Conservation (phyloP, 2,797 vertebrate species). For the Ctenopoma kingsleyae region DNA sequence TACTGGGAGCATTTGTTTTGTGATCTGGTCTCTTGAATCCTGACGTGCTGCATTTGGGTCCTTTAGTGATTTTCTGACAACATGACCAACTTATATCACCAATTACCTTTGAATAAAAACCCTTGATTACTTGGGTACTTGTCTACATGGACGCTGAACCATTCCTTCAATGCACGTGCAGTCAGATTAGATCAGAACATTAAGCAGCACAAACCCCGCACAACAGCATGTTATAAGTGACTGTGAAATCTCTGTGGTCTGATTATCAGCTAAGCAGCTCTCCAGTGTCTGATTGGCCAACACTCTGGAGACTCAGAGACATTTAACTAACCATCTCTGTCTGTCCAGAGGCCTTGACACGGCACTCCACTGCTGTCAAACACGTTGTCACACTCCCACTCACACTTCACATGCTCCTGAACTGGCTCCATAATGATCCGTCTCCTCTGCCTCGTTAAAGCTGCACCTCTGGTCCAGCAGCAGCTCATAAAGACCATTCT, state of each 20-base stretch:
- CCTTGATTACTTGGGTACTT: no score
- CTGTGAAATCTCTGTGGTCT: not conserved
- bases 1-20: not conserved
- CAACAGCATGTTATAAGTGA: not conserved
- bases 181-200: not conserved
- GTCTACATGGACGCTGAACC: no score
- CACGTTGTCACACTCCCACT: constrained; percentile 21
- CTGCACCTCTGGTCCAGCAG: constrained; percentile 17
- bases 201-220: not conserved
- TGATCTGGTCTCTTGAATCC: not conserved
- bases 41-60: no score
- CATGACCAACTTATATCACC: no score
- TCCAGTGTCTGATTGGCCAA: not conserved
- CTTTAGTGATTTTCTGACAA: no score
- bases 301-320: constrained; percentile 29
- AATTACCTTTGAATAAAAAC: no score
- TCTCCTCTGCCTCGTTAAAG: constrained; percentile 30
- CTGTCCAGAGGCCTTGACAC: not conserved
- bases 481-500: constrained; percentile 10
- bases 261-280: constrained; percentile 7
- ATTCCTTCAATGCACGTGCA: no score
- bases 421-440: constrained; percentile 14
- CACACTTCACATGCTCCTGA: constrained; percentile 14
- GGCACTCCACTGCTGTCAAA: constrained; percentile 32
- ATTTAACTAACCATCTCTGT: constrained; percentile 29